These are phyloP conservation scores for Hemicentrotus pulcherrimus DNA, from an alignment of 35 echinoderm and acorn worm genomes.

Conservation along the genomic window DNA sequence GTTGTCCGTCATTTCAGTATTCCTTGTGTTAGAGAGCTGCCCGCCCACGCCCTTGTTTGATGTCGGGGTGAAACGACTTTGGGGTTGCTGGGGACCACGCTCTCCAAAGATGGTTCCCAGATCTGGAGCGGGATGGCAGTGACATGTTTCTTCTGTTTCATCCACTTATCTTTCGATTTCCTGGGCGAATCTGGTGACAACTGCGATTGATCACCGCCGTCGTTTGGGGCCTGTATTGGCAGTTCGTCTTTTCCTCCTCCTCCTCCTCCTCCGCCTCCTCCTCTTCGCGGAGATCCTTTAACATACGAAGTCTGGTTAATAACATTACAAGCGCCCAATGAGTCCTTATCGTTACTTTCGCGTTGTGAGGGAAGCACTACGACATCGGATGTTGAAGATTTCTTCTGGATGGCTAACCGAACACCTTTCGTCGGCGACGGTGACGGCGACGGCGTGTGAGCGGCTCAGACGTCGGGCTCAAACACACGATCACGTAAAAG, in stretches of 20 bases:
- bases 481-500: not conserved
- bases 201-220: not conserved
- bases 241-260: not conserved
- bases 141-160: not conserved
- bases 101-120: slow-evolving; percentile 75
- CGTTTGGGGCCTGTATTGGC: slow-evolving; percentile 49
- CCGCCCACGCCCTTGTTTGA: not conserved
- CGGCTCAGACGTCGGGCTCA: not conserved
- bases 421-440: slow-evolving; percentile 1
- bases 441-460: not conserved
- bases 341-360: not conserved
- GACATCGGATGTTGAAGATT: not conserved
- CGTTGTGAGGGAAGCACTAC: slow-evolving; percentile 1
- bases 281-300: not conserved
- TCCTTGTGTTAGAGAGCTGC: not conserved
- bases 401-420: not conserved
- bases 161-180: not conserved
- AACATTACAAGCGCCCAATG: not conserved
- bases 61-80: slow-evolving; percentile 56
- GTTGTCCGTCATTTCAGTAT: not conserved
- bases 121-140: slow-evolving; percentile 55
- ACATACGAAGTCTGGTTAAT: not conserved
- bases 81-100: slow-evolving; percentile 48
- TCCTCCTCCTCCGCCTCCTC: not conserved
- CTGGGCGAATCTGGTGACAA: not conserved